Conservation (phyloP, 2,113 vertebrate genomes). For the Corythaixoides concolor region DNA sequence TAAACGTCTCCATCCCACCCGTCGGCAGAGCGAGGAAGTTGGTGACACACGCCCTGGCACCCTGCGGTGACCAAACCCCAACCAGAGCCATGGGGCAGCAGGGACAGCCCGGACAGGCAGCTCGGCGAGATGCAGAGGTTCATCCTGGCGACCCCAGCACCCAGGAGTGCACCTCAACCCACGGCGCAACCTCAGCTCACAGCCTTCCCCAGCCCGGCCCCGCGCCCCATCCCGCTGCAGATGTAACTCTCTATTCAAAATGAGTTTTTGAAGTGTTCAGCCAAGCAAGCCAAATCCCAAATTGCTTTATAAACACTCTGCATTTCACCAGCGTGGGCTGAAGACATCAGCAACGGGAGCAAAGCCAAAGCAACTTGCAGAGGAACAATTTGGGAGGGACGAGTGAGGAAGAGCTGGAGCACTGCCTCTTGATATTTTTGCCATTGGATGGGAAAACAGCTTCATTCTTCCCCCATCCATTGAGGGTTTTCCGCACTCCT, state of each 20-base stretch:
- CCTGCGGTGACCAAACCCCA: background rate
- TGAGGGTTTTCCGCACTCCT: accelerated
- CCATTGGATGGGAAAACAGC: background rate
- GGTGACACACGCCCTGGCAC: accelerated
- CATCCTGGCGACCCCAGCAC: too few species aligned
- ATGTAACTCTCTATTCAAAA: slow-evolving; percentile 35
- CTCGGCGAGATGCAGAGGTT: background rate
- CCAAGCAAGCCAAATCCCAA: slow-evolving; percentile 70
- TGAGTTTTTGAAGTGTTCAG: slow-evolving; percentile 55
- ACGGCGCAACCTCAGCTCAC: accelerated
- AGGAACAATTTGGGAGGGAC: background rate
- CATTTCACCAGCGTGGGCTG: slow-evolving; percentile 40
- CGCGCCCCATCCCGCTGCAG: background rate
- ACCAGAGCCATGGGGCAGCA: background rate
- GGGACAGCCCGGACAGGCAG: accelerated
- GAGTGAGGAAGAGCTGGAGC: slow-evolving; percentile 16
- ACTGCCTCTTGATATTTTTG: background rate
- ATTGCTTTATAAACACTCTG: slow-evolving; percentile 64
- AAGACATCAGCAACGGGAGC: slow-evolving; percentile 41
- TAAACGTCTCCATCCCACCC: background rate
- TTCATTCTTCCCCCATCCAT: background rate
- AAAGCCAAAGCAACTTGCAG: slow-evolving; percentile 12
- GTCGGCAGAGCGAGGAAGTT: accelerated
- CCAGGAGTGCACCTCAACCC: background rate
- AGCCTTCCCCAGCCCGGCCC: background rate